phyloP scores from a whole-genome alignment of 2,113 vertebrate genomes.

The Podarcis raffonei region DNA sequence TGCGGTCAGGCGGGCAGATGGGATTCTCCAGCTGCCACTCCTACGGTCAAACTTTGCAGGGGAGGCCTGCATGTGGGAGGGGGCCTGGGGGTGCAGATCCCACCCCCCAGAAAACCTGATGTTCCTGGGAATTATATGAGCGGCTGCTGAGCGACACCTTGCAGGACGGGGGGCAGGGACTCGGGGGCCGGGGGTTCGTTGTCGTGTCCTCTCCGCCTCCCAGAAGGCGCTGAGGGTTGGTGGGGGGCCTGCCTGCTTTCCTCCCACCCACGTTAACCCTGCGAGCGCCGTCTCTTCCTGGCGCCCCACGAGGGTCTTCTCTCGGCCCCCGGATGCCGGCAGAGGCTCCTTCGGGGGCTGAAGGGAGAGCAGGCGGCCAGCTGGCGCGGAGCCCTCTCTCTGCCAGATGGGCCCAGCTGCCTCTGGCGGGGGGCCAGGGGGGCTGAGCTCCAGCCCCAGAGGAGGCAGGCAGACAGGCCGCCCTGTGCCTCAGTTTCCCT shows the following conservation, averaged over 20 bases:
- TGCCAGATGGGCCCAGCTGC: slow-evolving; percentile 26
- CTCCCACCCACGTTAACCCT: too few relatives aligned
- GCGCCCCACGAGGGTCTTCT: neutral
- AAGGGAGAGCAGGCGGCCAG: neutral
- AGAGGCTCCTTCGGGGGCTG: too few relatives aligned
- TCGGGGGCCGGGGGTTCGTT: neutral
- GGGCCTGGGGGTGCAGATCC: too few relatives aligned
- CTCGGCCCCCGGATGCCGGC: neutral
- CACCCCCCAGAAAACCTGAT: too few relatives aligned
- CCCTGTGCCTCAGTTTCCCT: neutral
- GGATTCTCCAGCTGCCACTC: too few relatives aligned
- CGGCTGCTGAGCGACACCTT: neutral
- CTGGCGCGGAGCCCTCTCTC: neutral
- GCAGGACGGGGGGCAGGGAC: neutral
- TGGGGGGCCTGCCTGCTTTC: neutral
- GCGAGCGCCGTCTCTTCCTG: neutral
- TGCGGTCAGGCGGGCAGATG: too few relatives aligned
- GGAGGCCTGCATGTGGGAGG: too few relatives aligned
- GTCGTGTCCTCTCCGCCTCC: neutral
- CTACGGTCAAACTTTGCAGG: too few relatives aligned
- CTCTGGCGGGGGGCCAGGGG: neutral
- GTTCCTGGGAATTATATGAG: too few relatives aligned
- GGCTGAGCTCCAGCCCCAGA: neutral
- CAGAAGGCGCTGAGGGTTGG: neutral
- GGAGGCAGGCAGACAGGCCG: neutral